These are phyloP conservation scores for Sarcoramphus papa DNA, from an alignment of 2,797 vertebrate genomes.

Conservation along the genomic window DNA sequence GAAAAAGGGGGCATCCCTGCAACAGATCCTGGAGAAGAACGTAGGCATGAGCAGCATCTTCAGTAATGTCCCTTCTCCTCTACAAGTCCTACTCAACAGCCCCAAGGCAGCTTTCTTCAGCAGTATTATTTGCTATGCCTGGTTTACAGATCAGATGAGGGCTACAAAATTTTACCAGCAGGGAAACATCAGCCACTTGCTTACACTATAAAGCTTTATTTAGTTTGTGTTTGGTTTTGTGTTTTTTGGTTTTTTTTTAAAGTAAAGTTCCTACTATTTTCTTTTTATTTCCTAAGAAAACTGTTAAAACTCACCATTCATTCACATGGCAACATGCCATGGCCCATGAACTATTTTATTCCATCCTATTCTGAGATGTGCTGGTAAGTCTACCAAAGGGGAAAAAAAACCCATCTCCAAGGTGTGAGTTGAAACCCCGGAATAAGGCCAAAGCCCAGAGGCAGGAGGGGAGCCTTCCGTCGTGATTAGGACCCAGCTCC, in stretches of 20 bases:
- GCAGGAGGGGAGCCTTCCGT: neutral
- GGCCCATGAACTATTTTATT: neutral
- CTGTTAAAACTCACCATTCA: neutral
- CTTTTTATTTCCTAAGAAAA: neutral
- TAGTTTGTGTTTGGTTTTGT: neutral
- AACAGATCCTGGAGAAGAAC: neutral
- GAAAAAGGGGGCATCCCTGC: neutral
- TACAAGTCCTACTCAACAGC: neutral
- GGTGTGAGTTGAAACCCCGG: neutral
- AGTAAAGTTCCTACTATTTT: neutral
- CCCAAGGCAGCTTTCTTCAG: neutral
- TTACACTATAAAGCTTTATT: neutral
- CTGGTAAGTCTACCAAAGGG: neutral
- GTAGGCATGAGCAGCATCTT: neutral
- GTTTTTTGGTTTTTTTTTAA: neutral
- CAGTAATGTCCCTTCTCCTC: neutral
- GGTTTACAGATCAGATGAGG: neutral
- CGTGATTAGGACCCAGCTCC: neutral
- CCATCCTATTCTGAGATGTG: neutral
- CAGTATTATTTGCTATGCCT: neutral
- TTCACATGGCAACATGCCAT: neutral
- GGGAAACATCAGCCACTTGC: neutral
- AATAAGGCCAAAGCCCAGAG: neutral
- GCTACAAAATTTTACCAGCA: neutral
- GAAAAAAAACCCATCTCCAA: neutral